These are phyloP conservation scores for Agapornis canus DNA, from an alignment of 2,797 vertebrate species.

Conservation along the genomic window DNA sequence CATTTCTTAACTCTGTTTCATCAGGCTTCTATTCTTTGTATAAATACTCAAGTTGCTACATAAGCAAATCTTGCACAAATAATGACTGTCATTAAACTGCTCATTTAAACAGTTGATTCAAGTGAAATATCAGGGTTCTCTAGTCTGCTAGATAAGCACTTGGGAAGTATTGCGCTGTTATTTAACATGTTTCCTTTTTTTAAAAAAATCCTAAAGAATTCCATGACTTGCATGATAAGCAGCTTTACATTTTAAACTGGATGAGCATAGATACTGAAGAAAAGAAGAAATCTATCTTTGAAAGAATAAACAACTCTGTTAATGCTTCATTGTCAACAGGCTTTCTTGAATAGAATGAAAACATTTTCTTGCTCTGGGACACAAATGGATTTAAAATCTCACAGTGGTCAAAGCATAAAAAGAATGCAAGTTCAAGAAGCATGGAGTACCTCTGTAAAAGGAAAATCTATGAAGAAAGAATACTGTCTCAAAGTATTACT, in stretches of 20 bases:
- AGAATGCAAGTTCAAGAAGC: background rate
- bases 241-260: slow-evolving; percentile 59
- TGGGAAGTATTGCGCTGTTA: slow-evolving; percentile 25
- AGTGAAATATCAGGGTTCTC: slow-evolving; percentile 40
- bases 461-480: slow-evolving; percentile 1
- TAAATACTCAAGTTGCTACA: slow-evolving; percentile 46
- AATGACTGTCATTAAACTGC: slow-evolving; percentile 53
- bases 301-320: slow-evolving; percentile 22
- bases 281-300: background rate
- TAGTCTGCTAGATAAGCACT: slow-evolving; percentile 52
- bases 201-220: slow-evolving; percentile 23
- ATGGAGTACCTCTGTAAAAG: background rate
- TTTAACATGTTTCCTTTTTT: slow-evolving; percentile 28
- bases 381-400: slow-evolving; percentile 44
- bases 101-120: slow-evolving; percentile 58
- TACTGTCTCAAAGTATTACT: slow-evolving; percentile 27
- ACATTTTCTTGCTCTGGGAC: slow-evolving; percentile 24
- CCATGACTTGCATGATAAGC: slow-evolving; percentile 17
- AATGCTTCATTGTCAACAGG: background rate
- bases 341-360: slow-evolving; percentile 9
- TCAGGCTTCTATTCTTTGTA: slow-evolving; percentile 60
- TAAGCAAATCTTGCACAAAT: slow-evolving; percentile 55
- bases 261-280: background rate
- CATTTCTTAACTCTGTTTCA: slow-evolving; percentile 60
- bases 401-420: background rate